A percentile compares a stretch with the other conserved stretches of the same genome.
These are phyloP conservation scores for Molanna angustata DNA, from an alignment of 2,888 invertebrate genomes.

Conservation along the genomic window DNA sequence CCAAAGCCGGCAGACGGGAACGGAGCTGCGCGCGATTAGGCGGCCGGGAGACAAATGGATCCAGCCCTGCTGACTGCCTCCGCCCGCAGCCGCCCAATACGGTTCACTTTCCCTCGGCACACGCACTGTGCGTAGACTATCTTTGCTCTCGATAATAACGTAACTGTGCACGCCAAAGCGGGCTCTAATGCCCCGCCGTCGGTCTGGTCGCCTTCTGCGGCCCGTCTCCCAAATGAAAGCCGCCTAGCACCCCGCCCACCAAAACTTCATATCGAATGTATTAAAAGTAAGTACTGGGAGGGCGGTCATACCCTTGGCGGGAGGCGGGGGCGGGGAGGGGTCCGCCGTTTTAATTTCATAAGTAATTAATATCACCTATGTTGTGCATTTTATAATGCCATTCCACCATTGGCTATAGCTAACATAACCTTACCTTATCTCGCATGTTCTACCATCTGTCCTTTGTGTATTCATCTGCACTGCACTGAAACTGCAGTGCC, in stretches of 20 bases:
- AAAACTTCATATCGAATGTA: conserved; percentile 10
- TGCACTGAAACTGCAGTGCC: too few species aligned
- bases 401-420: too few species aligned
- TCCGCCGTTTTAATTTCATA: too few species aligned
- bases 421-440: too few species aligned
- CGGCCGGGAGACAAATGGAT: conserved; percentile 28
- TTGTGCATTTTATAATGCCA: too few species aligned
- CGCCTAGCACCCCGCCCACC: conserved; percentile 7
- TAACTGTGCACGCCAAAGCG: not conserved
- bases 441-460: too few species aligned
- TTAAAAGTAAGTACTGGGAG: not conserved
- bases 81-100: not conserved
- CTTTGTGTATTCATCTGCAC: too few species aligned
- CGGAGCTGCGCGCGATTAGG: conserved; percentile 27
- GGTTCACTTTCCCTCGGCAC: conserved; percentile 1
- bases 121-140: not conserved
- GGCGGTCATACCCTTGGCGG: too few species aligned
- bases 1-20: conserved; percentile 17
- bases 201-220: not conserved
- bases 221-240: conserved; percentile 3
- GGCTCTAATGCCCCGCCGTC: not conserved
- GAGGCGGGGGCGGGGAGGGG: not conserved
- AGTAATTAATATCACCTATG: too few species aligned
- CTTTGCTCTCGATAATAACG: not conserved
- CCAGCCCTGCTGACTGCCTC: not conserved